Conservation (phyloP, 1,140 invertebrate genomes). For the Macrobrachium rosenbergii region DNA sequence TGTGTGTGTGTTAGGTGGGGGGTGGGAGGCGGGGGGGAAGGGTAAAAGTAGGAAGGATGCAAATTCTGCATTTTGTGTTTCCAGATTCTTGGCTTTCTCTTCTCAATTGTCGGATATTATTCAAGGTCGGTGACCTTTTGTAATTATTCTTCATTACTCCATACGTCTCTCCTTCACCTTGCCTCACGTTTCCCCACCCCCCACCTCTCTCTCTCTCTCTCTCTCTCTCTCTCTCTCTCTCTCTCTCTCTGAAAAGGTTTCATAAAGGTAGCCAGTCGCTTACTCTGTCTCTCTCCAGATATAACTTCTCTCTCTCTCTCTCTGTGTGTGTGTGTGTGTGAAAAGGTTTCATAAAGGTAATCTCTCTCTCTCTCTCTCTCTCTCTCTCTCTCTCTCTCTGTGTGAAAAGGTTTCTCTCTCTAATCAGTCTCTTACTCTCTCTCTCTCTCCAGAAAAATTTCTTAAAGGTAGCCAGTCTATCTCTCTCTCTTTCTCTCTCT, state of each 20-base stretch:
- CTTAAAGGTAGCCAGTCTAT: background rate
- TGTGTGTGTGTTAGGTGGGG: background rate
- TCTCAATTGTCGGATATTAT: background rate
- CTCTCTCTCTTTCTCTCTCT: background rate
- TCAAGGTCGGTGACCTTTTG: background rate
- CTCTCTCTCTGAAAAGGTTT: too few species aligned
- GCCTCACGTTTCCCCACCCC: too few species aligned
- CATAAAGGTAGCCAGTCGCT: too few species aligned
- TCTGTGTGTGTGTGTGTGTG: background rate
- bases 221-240: background rate
- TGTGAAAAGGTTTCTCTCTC: too few species aligned
- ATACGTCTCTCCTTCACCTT: background rate
- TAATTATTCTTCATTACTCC: background rate
- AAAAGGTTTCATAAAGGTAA: too few species aligned
- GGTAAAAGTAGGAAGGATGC: background rate
- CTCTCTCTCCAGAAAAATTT: background rate
- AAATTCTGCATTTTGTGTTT: background rate
- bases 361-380: background rate
- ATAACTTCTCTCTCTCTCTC: background rate
- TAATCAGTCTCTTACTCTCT: background rate
- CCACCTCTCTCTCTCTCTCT: background rate
- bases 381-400: background rate
- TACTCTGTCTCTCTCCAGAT: background rate
- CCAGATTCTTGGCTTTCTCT: background rate
- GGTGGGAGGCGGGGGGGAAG: background rate